Evolutionary conservation across 1,140 invertebrate genomes (phyloP).

Genomic region (Tribolium castaneum): DNA sequence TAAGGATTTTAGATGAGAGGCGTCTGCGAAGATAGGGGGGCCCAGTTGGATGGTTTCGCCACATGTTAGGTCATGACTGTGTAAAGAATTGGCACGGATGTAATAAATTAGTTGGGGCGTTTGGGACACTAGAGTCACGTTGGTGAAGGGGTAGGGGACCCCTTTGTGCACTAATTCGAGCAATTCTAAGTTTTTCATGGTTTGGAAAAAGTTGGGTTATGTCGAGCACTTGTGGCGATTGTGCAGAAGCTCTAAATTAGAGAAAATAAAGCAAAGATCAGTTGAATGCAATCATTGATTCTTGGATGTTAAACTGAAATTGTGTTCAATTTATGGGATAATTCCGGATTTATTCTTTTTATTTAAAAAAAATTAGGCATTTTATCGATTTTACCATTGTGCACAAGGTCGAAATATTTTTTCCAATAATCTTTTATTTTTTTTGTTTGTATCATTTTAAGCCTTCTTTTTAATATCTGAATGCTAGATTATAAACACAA

Average conservation of each 20-base stretch:
- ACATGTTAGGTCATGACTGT: neutral
- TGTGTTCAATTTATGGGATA: too few relatives aligned
- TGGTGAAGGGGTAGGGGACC: neutral
- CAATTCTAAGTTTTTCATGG: constrained; percentile 34
- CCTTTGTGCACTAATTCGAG: neutral
- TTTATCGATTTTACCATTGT: too few relatives aligned
- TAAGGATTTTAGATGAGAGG: neutral
- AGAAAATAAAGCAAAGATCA: neutral
- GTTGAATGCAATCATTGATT: too few relatives aligned
- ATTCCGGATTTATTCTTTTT: too few relatives aligned
- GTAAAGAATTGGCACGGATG: neutral
- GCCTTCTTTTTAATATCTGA: too few relatives aligned
- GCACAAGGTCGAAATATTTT: too few relatives aligned
- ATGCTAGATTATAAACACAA: too few relatives aligned
- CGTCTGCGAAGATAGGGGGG: constrained; percentile 4
- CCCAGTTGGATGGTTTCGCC: neutral
- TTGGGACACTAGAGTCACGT: neutral
- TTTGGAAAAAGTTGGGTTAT: neutral
- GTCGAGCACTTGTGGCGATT: neutral
- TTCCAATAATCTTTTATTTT: too few relatives aligned
- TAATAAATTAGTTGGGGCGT: neutral
- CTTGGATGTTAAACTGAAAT: too few relatives aligned
- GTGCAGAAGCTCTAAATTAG: neutral
- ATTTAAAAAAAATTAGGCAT: too few relatives aligned
- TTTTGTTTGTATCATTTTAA: too few relatives aligned